These are phyloP conservation scores for Microctenopoma steveboyesi DNA, from an alignment of 2,797 vertebrate species.

Conservation along the genomic window DNA sequence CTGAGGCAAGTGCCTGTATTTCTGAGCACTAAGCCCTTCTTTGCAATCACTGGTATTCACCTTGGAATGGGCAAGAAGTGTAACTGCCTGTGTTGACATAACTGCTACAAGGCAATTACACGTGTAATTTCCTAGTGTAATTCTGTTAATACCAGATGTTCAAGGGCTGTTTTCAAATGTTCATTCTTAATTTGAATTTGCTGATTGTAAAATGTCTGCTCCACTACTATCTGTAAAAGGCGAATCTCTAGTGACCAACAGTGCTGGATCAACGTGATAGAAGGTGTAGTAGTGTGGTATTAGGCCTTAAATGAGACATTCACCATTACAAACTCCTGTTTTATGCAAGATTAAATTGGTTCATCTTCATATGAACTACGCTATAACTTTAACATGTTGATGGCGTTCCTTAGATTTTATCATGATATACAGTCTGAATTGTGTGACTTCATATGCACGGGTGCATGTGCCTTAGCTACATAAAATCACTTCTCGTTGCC, in stretches of 20 bases:
- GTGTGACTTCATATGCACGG: too few relatives aligned
- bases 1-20: constrained; percentile 68
- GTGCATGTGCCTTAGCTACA: too few relatives aligned
- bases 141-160: constrained; percentile 44
- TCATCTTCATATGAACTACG: too few relatives aligned
- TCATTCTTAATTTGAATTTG: neutral
- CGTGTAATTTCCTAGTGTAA: constrained; percentile 62
- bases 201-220: too few relatives aligned
- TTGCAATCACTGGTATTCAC: constrained; percentile 66
- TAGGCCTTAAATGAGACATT: neutral
- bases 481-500: too few relatives aligned
- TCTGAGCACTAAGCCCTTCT: constrained; percentile 61
- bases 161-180: constrained; percentile 17
- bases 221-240: too few relatives aligned
- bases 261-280: neutral
- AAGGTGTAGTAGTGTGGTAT: too few relatives aligned
- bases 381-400: too few relatives aligned
- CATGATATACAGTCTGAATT: too few relatives aligned
- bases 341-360: too few relatives aligned
- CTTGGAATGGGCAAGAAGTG: constrained; percentile 61
- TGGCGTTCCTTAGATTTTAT: too few relatives aligned
- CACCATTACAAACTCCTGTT: neutral
- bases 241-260: neutral
- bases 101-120: constrained; percentile 74
- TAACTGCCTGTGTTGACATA: constrained; percentile 78